Conservation (phyloP, 2,888 invertebrate species). For the Aphelenchoides bicaudatus region DNA sequence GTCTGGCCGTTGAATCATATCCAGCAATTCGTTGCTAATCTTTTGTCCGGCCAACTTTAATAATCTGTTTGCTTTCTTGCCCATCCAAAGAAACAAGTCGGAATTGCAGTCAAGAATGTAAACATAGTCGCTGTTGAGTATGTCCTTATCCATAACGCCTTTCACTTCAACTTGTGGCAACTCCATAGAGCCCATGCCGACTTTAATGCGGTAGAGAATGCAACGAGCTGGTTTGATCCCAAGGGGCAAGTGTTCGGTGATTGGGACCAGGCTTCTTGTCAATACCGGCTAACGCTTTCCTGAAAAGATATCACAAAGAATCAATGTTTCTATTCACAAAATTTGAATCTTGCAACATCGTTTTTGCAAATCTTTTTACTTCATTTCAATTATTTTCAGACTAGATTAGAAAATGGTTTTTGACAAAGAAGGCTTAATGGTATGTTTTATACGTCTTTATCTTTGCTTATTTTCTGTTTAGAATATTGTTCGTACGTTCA, state of each 20-base stretch:
- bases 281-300: no score
- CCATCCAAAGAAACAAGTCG: slow-evolving; percentile 70
- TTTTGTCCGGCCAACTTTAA: slow-evolving; percentile 66
- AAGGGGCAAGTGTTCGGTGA: slow-evolving; percentile 68
- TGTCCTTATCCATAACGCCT: slow-evolving; percentile 64
- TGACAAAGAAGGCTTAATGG: no score
- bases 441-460: no score
- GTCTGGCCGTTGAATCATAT: slow-evolving; percentile 79
- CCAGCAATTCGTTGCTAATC: slow-evolving; percentile 89
- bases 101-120: slow-evolving; percentile 90
- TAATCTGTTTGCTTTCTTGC: slow-evolving; percentile 85
- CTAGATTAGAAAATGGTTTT: no score
- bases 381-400: no score
- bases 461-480: no score
- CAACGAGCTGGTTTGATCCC: slow-evolving; percentile 48
- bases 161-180: slow-evolving; percentile 74
- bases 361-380: no score
- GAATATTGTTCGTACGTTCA: no score
- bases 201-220: slow-evolving; percentile 72
- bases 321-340: no score
- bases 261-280: slow-evolving; percentile 47
- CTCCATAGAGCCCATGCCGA: slow-evolving; percentile 97
- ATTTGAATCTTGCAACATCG: no score
- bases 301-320: no score
- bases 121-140: slow-evolving; percentile 80